Conservation (phyloP, 2,888 invertebrate species). For the Temnothorax ravouxi region DNA sequence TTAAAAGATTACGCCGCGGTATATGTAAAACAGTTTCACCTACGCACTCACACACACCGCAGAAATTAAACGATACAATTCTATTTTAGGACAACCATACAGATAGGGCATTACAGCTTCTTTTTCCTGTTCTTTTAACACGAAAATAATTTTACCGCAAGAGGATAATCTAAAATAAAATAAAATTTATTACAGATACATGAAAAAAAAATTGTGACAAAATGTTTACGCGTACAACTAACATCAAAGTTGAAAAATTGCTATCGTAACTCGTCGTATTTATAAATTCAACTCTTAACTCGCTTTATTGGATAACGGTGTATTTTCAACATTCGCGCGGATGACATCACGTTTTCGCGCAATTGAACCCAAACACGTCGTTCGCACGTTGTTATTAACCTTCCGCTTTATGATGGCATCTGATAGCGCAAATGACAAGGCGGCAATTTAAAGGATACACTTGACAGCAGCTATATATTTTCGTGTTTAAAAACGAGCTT, state of each 20-base stretch:
- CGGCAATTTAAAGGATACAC: conserved; percentile 19
- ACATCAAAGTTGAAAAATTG: not conserved
- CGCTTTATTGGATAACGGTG: conserved; percentile 38
- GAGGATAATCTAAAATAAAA: not conserved
- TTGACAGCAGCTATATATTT: conserved; percentile 8
- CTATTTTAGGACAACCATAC: not conserved
- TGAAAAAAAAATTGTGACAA: not conserved
- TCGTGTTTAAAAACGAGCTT: not conserved
- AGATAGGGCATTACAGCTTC: not conserved
- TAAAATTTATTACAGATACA: not conserved
- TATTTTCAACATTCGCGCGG: conserved; percentile 30
- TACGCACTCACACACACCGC: conserved; percentile 40
- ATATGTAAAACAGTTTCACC: conserved; percentile 67
- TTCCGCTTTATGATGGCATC: conserved; percentile 28
- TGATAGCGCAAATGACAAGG: conserved; percentile 35
- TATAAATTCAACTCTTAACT: conserved; percentile 17
- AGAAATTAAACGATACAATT: conserved; percentile 53
- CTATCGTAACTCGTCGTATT: not conserved
- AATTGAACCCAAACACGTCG: conserved; percentile 40
- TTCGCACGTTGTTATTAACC: conserved; percentile 31
- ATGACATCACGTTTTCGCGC: conserved; percentile 49
- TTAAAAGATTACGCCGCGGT: conserved; percentile 60
- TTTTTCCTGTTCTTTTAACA: not conserved
- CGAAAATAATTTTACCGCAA: not conserved
- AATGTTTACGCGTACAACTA: not conserved